These are phyloP conservation scores for Heliconius charithonia DNA, from an alignment of 2,888 invertebrate species.

Conservation along the genomic window DNA sequence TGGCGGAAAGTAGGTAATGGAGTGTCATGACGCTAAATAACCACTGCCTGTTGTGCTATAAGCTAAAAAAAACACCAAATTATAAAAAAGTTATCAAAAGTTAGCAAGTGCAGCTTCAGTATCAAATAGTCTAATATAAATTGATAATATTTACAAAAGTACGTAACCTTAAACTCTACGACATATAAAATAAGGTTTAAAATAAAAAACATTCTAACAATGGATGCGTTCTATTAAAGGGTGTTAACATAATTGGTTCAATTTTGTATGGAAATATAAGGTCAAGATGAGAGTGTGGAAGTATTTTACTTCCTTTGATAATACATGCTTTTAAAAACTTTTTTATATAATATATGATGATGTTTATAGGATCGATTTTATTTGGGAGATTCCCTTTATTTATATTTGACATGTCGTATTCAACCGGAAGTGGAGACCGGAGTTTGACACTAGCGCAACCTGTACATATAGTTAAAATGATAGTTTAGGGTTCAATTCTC, in stretches of 20 bases:
- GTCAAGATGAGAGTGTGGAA: slow-evolving; percentile 24
- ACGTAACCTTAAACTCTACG: not conserved
- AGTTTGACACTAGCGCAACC: too few species aligned
- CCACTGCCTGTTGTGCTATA: not conserved
- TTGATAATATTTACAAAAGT: not conserved
- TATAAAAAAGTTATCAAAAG: not conserved
- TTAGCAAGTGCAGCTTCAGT: not conserved
- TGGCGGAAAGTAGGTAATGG: not conserved
- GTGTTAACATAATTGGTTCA: slow-evolving; percentile 28
- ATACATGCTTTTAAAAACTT: not conserved
- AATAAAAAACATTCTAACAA: not conserved
- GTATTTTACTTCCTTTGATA: slow-evolving; percentile 6
- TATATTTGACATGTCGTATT: not conserved
- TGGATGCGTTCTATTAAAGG: slow-evolving; percentile 16
- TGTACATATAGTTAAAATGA: too few species aligned
- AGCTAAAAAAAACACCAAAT: not conserved
- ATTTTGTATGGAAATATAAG: slow-evolving; percentile 27
- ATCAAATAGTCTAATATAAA: slow-evolving; percentile 10
- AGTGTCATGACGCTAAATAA: not conserved
- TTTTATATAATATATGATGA: not conserved
- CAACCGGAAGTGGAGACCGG: too few species aligned
- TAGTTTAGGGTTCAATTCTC: too few species aligned
- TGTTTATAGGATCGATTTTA: not conserved
- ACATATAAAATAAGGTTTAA: not conserved
- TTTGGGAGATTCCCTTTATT: not conserved